phyloP scores from a whole-genome alignment of 2,888 invertebrate genomes.

The Tanytarsus gracilentus region DNA sequence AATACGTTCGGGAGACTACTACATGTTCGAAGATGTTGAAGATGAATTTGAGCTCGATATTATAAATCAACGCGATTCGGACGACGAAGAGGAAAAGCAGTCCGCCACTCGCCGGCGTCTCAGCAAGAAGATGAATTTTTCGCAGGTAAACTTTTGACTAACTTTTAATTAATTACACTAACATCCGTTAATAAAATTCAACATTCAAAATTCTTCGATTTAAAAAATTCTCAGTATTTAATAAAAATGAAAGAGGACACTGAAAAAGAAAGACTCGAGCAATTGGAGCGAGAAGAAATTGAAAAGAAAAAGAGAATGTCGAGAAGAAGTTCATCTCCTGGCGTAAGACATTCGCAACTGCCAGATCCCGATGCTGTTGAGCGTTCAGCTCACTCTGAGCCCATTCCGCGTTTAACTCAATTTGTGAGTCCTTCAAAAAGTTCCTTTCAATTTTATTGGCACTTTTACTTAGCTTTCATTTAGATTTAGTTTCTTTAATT shows the following conservation, averaged over 20 bases:
- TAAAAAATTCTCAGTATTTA: not conserved
- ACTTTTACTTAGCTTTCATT: too few relatives aligned
- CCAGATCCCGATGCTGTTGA: not conserved
- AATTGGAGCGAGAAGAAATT: conserved; percentile 23
- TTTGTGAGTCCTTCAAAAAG: conserved; percentile 27
- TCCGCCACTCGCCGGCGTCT: conserved; percentile 31
- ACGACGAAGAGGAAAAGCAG: conserved; percentile 46
- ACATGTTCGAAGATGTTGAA: conserved; percentile 95
- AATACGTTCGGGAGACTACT: conserved; percentile 95
- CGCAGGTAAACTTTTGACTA: conserved; percentile 43
- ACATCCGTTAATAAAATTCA: not conserved
- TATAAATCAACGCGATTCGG: conserved; percentile 51
- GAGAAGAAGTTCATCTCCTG: conserved; percentile 22
- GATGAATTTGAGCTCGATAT: conserved; percentile 65
- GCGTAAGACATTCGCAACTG: conserved; percentile 10
- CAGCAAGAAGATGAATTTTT: conserved; percentile 48
- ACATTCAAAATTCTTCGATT: not conserved
- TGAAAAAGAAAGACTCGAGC: conserved; percentile 22
- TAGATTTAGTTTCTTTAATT: too few relatives aligned
- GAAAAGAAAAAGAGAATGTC: conserved; percentile 17
- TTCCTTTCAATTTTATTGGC: too few relatives aligned
- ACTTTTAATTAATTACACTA: not conserved
- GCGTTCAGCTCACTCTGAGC: conserved; percentile 23
- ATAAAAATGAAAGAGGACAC: conserved; percentile 25
- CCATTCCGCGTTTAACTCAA: conserved; percentile 6